phyloP scores from a whole-genome alignment of 2,113 vertebrate species.

The Genyomyrus donnyi region DNA sequence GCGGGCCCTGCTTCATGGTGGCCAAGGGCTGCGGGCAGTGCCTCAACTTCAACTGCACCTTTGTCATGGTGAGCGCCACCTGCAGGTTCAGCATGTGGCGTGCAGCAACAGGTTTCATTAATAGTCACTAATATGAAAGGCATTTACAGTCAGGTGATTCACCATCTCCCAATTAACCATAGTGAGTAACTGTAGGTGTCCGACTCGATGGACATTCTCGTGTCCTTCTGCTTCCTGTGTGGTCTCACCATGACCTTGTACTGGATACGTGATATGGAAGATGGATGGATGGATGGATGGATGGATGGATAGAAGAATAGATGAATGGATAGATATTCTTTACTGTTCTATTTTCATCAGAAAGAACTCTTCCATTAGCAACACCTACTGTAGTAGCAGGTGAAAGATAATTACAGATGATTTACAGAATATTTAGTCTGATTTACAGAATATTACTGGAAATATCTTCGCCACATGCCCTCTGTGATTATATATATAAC shows the following conservation, averaged over 20 bases:
- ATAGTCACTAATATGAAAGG: background rate
- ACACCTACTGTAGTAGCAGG: background rate
- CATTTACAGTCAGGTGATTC: background rate
- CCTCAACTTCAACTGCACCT: conserved; percentile 83
- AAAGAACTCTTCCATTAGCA: background rate
- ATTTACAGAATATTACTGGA: background rate
- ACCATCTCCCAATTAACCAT: background rate
- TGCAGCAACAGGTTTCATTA: background rate
- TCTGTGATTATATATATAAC: background rate
- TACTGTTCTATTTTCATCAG: background rate
- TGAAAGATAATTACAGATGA: background rate
- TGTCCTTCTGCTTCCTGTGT: background rate
- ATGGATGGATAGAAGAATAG: background rate
- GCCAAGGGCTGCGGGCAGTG: conserved; percentile 79
- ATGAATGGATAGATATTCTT: background rate
- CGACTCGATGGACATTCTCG: background rate
- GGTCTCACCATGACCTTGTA: background rate
- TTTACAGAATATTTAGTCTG: background rate
- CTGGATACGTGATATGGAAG: background rate
- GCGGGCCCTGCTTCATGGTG: conserved; percentile 54
- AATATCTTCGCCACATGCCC: background rate
- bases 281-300: background rate
- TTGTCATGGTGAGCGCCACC: conserved; percentile 62
- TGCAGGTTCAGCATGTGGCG: background rate
- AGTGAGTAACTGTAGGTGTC: background rate